Evolutionary conservation across 2,113 vertebrate species (phyloP), one percentile per base, ranked within the genome.

Genomic region (Pygoscelis adeliae): DNA sequence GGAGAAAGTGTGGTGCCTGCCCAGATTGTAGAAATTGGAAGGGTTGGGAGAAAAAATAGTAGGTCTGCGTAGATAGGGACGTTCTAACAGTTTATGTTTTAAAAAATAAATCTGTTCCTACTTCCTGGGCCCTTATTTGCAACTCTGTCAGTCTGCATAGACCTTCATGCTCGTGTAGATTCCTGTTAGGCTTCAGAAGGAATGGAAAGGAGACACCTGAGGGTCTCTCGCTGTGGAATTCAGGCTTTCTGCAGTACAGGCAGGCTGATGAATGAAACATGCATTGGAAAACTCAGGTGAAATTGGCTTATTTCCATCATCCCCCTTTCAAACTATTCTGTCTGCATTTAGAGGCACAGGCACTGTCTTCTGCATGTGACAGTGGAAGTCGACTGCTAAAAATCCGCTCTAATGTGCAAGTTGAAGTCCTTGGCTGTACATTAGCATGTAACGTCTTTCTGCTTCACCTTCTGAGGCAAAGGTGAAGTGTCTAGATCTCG

Each of bases 191-290:
- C 81, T 93, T 42, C 32, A 49, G 59, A 59, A 80, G 23, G 40
- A 44, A 25, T 6, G 14, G 72, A 10, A 62, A 26, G 61, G 58
- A 70, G 40, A 23, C 82, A 79, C 62, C 66, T 10, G 40, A 85
- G 77, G 44, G 81, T 34, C 17, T 83, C 17, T 61, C 25, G 1
- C 17, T 52, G 87, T 40, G 19, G 66, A 72, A 30, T 20, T 65
- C 27, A 42, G 65, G 5, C 80, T 87, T 87, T 70, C 72, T 90
- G 72, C 89, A 84, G 59, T 55, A 44, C 44, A 30, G 66, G 47
- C 62, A 73, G 74, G 44, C 83, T 95, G 93, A 55, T 87, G 93
- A 86, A 88, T 88, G 85, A 88, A 85, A 74, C 71, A 18, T 70
- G 7, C 42, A 1, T 22, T 73, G 88, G 38, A 21, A 66, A 50